Conservation (phyloP, 2,888 invertebrate genomes). For the Macrophya annulata region DNA sequence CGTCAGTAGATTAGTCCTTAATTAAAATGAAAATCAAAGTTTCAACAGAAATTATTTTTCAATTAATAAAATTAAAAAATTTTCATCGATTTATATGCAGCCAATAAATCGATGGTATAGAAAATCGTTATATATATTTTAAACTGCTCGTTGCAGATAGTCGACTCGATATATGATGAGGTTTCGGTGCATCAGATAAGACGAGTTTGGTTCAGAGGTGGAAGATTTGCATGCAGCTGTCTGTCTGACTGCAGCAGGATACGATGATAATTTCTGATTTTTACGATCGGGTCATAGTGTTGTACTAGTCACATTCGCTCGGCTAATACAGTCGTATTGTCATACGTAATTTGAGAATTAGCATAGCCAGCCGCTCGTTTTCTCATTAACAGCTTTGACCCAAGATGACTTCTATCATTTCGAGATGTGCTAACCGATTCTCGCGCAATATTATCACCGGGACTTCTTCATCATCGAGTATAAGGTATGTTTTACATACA, state of each 20-base stretch:
- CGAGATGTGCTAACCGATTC: conserved; percentile 47
- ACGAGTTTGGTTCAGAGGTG: conserved; percentile 6
- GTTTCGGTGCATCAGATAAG: conserved; percentile 31
- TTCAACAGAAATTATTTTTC: conserved; percentile 52
- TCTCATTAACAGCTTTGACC: conserved; percentile 65
- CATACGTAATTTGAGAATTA: conserved; percentile 64
- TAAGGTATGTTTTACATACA: background rate
- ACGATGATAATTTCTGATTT: conserved; percentile 71
- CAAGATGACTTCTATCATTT: background rate
- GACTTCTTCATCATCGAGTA: background rate
- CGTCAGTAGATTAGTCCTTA: conserved; percentile 53
- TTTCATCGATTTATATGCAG: too few relatives aligned
- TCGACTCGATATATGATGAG: background rate
- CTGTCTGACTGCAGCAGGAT: conserved; percentile 43
- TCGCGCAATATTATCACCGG: conserved; percentile 39
- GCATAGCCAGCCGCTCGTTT: conserved; percentile 69
- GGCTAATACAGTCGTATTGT: conserved; percentile 59
- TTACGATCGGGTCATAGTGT: conserved; percentile 75
- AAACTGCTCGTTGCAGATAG: background rate
- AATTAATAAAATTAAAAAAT: too few relatives aligned
- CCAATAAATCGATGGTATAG: background rate
- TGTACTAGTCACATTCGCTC: conserved; percentile 65
- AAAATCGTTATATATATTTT: background rate
- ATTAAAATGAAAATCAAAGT: background rate
- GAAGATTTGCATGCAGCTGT: conserved; percentile 71